Evolutionary conservation across 2,888 invertebrate species (phyloP).

Genomic region (Drosophila antonietae): DNA sequence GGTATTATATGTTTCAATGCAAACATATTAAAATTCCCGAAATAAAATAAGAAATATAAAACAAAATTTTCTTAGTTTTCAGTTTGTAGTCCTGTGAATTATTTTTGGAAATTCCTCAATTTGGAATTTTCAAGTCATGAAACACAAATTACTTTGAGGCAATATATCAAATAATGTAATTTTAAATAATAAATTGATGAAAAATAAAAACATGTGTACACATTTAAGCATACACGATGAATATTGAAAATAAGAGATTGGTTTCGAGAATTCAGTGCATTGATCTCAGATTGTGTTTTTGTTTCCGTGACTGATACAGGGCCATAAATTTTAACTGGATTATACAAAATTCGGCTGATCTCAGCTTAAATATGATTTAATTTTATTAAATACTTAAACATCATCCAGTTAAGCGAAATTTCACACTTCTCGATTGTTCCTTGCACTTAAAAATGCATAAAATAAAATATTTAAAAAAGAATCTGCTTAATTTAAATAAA

Average conservation of each 20-base stretch:
- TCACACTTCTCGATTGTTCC: neutral
- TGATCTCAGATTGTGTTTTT: slow-evolving; percentile 10
- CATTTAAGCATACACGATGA: neutral
- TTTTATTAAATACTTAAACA: neutral
- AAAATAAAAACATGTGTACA: slow-evolving; percentile 4
- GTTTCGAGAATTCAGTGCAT: neutral
- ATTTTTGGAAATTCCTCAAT: neutral
- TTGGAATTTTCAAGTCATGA: neutral
- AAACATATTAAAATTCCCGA: too few relatives aligned
- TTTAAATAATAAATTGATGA: neutral
- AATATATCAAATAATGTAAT: slow-evolving; percentile 1
- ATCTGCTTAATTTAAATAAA: neutral
- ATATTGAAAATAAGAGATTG: neutral
- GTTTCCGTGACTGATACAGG: slow-evolving; percentile 17
- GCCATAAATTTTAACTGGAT: slow-evolving; percentile 2
- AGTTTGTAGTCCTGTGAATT: neutral
- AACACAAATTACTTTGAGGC: neutral
- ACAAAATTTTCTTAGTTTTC: neutral
- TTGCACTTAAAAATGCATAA: neutral
- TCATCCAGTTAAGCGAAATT: slow-evolving; percentile 1
- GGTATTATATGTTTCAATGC: too few relatives aligned
- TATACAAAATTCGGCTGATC: slow-evolving; percentile 10
- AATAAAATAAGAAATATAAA: too few relatives aligned
- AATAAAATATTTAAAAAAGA: neutral
- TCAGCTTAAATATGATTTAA: slow-evolving; percentile 2